Evolutionary conservation across 2,797 vertebrate species (phyloP).

Genomic region (Gephyroberyx darwinii): DNA sequence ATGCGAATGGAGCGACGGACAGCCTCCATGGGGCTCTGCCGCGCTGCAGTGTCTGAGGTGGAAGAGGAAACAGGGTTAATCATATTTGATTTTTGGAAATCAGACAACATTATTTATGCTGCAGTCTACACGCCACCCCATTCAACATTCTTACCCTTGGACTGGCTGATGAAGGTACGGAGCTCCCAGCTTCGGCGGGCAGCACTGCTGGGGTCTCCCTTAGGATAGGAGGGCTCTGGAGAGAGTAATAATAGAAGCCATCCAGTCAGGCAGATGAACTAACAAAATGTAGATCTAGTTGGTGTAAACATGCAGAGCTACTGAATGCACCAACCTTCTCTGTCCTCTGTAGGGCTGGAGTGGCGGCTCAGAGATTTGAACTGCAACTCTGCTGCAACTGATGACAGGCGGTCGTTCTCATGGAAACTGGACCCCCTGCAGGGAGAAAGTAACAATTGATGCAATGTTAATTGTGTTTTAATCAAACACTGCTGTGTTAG

Average conservation of each 20-base stretch:
- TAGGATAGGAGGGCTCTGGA: conserved; percentile 93
- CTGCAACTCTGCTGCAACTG: conserved; percentile 92
- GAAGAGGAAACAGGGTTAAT: neutral
- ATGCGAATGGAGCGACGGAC: conserved; percentile 90
- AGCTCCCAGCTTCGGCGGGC: conserved; percentile 95
- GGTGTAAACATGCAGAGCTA: neutral
- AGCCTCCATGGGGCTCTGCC: conserved; percentile 91
- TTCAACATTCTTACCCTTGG: conserved; percentile 84
- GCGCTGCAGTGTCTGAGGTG: conserved; percentile 84
- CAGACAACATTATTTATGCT: neutral
- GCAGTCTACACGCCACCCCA: neutral
- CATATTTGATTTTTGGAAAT: neutral
- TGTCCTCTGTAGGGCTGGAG: conserved; percentile 97
- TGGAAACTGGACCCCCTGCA: conserved; percentile 92
- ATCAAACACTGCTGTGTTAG: conserved; percentile 11
- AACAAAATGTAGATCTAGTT: neutral
- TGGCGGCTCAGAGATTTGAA: conserved; percentile 98
- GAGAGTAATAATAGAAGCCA: conserved; percentile 5
- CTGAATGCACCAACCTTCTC: conserved; percentile 86
- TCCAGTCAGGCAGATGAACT: neutral
- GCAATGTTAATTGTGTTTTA: conserved; percentile 16
- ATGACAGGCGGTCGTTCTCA: conserved; percentile 95
- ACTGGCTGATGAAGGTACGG: conserved; percentile 91
- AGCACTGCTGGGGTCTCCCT: conserved; percentile 84
- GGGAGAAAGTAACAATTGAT: conserved; percentile 26